Conservation (phyloP, 2,797 vertebrate genomes). For the Mormyrops boulengeri region DNA sequence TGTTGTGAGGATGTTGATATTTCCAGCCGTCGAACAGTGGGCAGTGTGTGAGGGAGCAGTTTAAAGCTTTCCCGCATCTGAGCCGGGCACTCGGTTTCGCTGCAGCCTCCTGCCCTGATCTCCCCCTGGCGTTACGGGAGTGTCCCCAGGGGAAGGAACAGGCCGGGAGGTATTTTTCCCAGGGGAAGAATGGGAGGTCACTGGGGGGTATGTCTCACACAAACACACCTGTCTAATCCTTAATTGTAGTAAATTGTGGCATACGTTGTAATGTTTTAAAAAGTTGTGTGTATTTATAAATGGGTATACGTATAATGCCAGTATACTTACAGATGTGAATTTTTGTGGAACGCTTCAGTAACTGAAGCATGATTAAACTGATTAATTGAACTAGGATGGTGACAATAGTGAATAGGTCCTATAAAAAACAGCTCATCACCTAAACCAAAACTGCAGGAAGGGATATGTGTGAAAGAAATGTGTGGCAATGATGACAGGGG, state of each 20-base stretch:
- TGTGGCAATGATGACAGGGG: neutral
- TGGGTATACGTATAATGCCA: neutral
- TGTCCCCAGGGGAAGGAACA: neutral
- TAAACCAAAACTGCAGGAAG: neutral
- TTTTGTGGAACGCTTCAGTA: neutral
- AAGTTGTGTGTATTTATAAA: neutral
- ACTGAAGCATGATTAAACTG: neutral
- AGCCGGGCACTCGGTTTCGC: neutral
- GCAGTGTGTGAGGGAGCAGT: neutral
- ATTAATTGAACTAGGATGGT: neutral
- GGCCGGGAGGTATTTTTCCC: neutral
- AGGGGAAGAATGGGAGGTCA: neutral
- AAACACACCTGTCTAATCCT: neutral
- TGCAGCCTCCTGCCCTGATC: neutral
- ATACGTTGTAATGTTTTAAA: neutral
- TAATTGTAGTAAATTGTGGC: neutral
- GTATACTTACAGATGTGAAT: neutral
- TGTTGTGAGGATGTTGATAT: neutral
- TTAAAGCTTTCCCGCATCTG: neutral
- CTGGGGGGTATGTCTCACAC: neutral
- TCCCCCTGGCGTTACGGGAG: neutral
- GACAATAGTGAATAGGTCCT: neutral
- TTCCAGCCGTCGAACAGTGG: neutral
- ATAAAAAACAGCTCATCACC: neutral
- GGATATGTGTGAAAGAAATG: neutral